Conservation (phyloP, 2,888 invertebrate genomes). For the Panopea generosa region DNA sequence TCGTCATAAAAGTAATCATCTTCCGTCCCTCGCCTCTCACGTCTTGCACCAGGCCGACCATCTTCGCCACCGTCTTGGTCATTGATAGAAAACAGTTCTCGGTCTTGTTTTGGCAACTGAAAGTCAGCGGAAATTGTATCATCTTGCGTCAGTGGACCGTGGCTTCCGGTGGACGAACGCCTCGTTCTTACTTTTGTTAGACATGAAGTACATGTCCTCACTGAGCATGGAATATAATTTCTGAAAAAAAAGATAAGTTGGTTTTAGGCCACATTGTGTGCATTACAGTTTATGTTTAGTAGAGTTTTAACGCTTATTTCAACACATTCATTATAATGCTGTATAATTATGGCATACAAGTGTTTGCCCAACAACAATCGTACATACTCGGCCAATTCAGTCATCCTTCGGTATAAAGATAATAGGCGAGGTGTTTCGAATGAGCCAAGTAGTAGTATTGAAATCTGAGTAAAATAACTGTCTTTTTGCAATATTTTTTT, state of each 20-base stretch:
- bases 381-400: too few species aligned
- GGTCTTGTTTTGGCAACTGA: slow-evolving; percentile 32
- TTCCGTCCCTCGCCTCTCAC: slow-evolving; percentile 17
- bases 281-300: too few species aligned
- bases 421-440: too few species aligned
- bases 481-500: too few species aligned
- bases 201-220: background rate
- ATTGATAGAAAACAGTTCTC: slow-evolving; percentile 62
- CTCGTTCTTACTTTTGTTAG: slow-evolving; percentile 1
- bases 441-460: too few species aligned
- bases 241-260: slow-evolving; percentile 3
- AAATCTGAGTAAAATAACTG: too few species aligned
- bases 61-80: slow-evolving; percentile 63
- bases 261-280: too few species aligned
- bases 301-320: too few species aligned
- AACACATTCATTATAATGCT: too few species aligned
- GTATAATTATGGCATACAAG: too few species aligned
- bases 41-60: slow-evolving; percentile 27
- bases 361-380: too few species aligned
- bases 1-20: slow-evolving; percentile 70
- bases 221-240: slow-evolving; percentile 14
- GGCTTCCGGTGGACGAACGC: slow-evolving; percentile 35
- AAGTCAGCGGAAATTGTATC: slow-evolving; percentile 30
- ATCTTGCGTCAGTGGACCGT: slow-evolving; percentile 40
- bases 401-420: too few species aligned